Base-by-base conservation (phyloP, 2,888 invertebrate genomes). In the Phasia obesa region DNA sequence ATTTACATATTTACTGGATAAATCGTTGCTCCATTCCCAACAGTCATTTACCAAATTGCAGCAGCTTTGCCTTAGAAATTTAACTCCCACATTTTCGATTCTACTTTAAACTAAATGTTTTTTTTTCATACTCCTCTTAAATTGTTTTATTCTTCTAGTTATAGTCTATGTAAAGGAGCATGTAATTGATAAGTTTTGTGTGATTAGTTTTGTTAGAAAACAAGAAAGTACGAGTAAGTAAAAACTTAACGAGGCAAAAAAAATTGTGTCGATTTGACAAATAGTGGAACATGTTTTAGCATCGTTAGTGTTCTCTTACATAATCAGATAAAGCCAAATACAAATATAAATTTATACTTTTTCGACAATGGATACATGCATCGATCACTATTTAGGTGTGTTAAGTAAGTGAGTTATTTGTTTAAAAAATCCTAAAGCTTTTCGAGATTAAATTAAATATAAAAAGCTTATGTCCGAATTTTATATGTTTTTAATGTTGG, bases 31-130 rank as follows among this genome's bases (percentile, higher is more conserved):
- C 49, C 60, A 53, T 69, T 57, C 21, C 51, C 65, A 51, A 15
- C 4, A 69, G 47, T 11, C 42, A 70, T 51, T 71, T 44, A 15
- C 21, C 13, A 67, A 60, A 74, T 59, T 59, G 57, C 19, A 31
- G 11, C 11, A 31, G 11, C 11, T 57, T 7, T 38, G 21, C 27
- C n/a, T 17, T 31, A 47, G 53, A 44, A 60, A 81, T 67, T 55
- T 69, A 64, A 82, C 82, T 78, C 82, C 82, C 82, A 82, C 82
- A 82, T 82, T 27, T 74, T 35, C 2, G 25, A 31, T 13, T 51
- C 19, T 31, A 15, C 53, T 65, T 31, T 25, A 55, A 44, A 62
- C 25, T 64, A 42, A 60, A 59, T 49, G 7, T 70, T 47, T 17
- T 27, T 53, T 3, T 15, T 5, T 31, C 27, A 3, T 19, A 1